Evolutionary conservation across 1,140 invertebrate species (phyloP), one percentile per base, ranked within the genome.

Genomic region (Heliothis virescens): DNA sequence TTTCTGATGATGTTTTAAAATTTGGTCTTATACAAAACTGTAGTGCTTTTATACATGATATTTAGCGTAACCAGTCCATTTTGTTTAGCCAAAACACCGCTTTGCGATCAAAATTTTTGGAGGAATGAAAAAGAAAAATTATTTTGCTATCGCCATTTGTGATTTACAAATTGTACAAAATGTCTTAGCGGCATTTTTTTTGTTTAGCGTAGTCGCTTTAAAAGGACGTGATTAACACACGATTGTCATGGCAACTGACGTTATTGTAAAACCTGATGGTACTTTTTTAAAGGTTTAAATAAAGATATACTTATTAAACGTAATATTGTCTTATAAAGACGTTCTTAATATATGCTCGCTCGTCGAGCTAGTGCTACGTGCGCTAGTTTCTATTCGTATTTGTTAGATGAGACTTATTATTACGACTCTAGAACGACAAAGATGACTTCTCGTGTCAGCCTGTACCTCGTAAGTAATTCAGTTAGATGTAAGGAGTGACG

Each of bases 11-110:
- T 90, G 86, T 94, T 94, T 94, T 89, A 87, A 86, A 90, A 91
- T 92, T 92, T 89, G 92, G 89, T 93, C 87, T 93, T 94, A 89
- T 94, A 94, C 90, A 92, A 67, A 92, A 89, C 87, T 87, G 91
- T 94, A 94, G 92, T 89, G 93, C 93, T 94, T 94, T 94, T 93
- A 94, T 94, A 94, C 87, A 92, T 85, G 83, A 92, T 92, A 90
- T 93, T 94, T 93, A 93, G 91, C 91, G 83, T 86, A 89, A 90
- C 89, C 91, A 90, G 91, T 94, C 93, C 93, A 94, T 94, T 93
- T 94, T 94, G 84, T 94, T 94, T 94, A 94, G 93, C 92, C 89
- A 87, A 92, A 90, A 92, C 88, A 92, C 85, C 88, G 91, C 92
- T 93, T 94, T 89, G 59, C 67, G 69, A 88, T 88, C 88, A 89